phyloP scores from a whole-genome alignment of 2,797 vertebrate species.

The Babyrousa celebensis region DNA sequence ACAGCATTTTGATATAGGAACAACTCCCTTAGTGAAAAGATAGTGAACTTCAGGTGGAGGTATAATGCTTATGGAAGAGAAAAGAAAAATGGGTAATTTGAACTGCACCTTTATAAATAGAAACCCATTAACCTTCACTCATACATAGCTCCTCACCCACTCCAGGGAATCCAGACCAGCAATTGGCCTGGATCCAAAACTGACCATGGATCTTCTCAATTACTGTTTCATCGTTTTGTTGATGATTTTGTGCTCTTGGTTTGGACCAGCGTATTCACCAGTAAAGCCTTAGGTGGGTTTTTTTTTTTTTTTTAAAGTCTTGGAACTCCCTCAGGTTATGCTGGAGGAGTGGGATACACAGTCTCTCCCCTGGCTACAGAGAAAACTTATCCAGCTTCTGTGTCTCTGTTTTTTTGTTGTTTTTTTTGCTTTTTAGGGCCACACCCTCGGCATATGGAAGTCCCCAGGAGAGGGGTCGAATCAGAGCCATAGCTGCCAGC shows the following conservation, averaged over 20 bases:
- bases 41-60: not conserved
- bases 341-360: not conserved
- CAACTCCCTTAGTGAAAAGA: not conserved
- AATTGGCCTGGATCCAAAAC: not conserved
- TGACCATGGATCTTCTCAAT: not conserved
- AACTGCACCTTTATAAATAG: not conserved
- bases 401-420: not conserved
- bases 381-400: not conserved
- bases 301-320: not conserved
- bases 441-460: too few species aligned
- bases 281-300: not conserved
- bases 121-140: not conserved
- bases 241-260: not conserved
- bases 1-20: not conserved
- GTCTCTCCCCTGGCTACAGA: not conserved
- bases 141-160: not conserved
- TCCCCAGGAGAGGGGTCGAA: too few species aligned
- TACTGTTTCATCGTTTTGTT: not conserved
- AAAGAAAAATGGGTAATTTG: not conserved
- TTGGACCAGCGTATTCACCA: not conserved
- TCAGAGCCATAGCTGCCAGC: too few species aligned
- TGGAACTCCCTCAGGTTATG: not conserved
- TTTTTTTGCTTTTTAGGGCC: too few species aligned
- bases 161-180: not conserved
- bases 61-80: not conserved